Percentiles rank a stretch among this genome's conserved stretches.
phyloP scores from a whole-genome alignment of 2,888 invertebrate species.

The Odontocerum albicorne region DNA sequence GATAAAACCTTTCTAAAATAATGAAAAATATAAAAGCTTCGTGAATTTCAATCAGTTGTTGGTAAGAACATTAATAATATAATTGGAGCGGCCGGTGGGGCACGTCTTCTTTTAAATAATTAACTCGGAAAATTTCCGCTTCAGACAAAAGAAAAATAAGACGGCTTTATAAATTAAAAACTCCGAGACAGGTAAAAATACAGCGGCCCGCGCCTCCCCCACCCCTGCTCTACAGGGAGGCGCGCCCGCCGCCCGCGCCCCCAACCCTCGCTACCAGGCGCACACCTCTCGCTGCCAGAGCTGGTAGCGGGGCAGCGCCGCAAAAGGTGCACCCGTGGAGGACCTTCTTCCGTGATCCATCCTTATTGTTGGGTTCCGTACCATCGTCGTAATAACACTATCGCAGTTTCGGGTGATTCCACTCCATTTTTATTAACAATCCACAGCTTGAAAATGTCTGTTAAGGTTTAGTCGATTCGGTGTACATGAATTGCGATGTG shows the following conservation, averaged over 20 bases:
- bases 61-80: constrained; percentile 25
- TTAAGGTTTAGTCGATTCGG: no score
- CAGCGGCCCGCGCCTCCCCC: constrained; percentile 1
- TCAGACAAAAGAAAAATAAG: constrained; percentile 36
- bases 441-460: no score
- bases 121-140: constrained; percentile 33
- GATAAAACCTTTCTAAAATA: constrained; percentile 13
- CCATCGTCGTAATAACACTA: no score
- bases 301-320: no score
- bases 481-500: no score
- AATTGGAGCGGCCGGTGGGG: constrained; percentile 22
- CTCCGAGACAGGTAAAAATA: constrained; percentile 29
- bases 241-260: constrained; percentile 2
- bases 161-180: constrained; percentile 34
- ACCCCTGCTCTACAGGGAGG: background rate
- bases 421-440: no score
- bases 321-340: no score
- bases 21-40: constrained; percentile 12
- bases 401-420: no score
- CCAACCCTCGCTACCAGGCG: no score
- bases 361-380: no score
- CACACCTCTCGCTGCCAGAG: no score
- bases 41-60: constrained; percentile 25
- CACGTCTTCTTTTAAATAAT: constrained; percentile 34
- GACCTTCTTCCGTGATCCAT: no score